Evolutionary conservation across 2,113 vertebrate species (phyloP), one percentile per base, ranked within the genome.

Genomic region (Himantopus leucocephalus): DNA sequence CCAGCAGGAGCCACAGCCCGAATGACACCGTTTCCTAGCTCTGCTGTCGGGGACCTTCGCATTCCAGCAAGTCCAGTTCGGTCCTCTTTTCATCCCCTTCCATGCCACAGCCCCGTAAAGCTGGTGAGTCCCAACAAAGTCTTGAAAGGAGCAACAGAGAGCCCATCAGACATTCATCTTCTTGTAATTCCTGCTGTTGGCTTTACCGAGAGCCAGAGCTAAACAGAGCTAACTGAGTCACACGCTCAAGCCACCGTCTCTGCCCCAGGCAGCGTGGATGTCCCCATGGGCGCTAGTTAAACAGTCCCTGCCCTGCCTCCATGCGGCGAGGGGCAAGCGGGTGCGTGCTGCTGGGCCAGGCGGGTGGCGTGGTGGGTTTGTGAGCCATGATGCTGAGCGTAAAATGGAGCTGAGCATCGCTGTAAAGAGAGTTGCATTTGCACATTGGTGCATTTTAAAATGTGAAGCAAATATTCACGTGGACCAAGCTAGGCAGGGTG

Each of bases 331-430:
- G 39, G 15, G 12, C 41, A 24, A 22, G 12, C 6, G 14, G 13
- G 10, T 8, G 10, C 17, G 19, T 2, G 3, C 43, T 47, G 20
- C 45, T 59, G 32, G 1, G 1, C 45, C 12, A 26, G 27, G 14
- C 6, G 9, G 39, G 7, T 32, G n/a, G 8, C 5, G 0, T 15
- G 22, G 6, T 56, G 66, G 19, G 5, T 30, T 76, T 76, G 11
- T 1, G 0, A 79, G 47, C 52, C 24, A 2, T 8, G n/a, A 45
- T 41, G 55, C 60, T 32, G 17, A 50, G 26, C 5, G 0, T n/a
- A 45, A 73, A 48, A 18, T 13, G 18, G 30, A 50, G 32, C 48
- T 23, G 35, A 82, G 23, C 55, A 48, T 41, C 13, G 1, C 70
- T 35, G 27, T 16, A 34, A 30, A 0, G 8, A 41, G 72, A 90